Percentiles rank a stretch among this genome's conserved stretches.
These are phyloP conservation scores for Melanargia galathea DNA, from an alignment of 2,888 invertebrate species.

Conservation along the genomic window DNA sequence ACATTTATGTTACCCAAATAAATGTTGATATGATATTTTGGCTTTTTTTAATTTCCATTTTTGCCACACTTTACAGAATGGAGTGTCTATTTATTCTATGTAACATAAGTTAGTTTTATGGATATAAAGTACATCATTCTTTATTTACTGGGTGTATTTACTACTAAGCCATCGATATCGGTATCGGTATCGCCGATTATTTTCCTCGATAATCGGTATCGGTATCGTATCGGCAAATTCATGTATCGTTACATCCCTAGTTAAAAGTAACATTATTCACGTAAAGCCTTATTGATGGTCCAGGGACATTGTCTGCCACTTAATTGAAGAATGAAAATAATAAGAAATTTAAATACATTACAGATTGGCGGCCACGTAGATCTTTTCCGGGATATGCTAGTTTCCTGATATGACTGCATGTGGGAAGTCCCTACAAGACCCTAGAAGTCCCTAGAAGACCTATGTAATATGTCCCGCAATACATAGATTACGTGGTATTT, in stretches of 20 bases:
- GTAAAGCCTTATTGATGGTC: too few relatives aligned
- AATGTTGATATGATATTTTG: slow-evolving; percentile 4
- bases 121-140: slow-evolving; percentile 8
- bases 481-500: too few relatives aligned
- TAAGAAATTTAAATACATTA: too few relatives aligned
- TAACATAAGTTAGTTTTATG: slow-evolving; percentile 5
- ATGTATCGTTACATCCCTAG: slow-evolving; percentile 21
- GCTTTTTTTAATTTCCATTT: slow-evolving; percentile 7
- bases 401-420: too few relatives aligned
- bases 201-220: slow-evolving; percentile 18
- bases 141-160: slow-evolving; percentile 6
- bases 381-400: too few relatives aligned
- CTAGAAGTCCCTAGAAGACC: too few relatives aligned
- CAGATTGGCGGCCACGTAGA: too few relatives aligned
- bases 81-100: slow-evolving; percentile 8
- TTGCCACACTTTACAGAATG: slow-evolving; percentile 8
- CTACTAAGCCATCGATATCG: slow-evolving; percentile 18
- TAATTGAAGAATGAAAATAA: too few relatives aligned
- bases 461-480: too few relatives aligned
- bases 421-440: too few relatives aligned
- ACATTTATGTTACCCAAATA: slow-evolving; percentile 3
- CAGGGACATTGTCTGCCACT: too few relatives aligned
- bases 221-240: slow-evolving; percentile 20
- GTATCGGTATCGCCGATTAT: slow-evolving; percentile 22
- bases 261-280: too few relatives aligned